Evolutionary conservation across 1,140 invertebrate genomes (phyloP), one percentile per base, ranked within the genome.

Genomic region (Bombus pascuorum): DNA sequence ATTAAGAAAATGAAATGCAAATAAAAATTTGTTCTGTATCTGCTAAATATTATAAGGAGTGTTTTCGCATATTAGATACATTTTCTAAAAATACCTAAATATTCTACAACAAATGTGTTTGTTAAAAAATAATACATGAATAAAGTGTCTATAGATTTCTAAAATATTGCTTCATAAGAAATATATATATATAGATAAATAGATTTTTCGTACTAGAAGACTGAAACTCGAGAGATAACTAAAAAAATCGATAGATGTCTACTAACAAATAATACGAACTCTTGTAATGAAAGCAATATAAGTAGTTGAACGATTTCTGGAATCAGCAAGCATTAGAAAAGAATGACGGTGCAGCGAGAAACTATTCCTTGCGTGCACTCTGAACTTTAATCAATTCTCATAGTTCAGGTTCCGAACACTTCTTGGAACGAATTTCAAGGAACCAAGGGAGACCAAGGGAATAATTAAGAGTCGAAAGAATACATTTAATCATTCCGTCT

Each of bases 351-450:
- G 39, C 39, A 70, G 32, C 65, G 74, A 39, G 66, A 47, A 79
- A 80, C 53, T 34, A 72, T 70, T 78, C 53, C 76, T 85, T 72
- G 83, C 76, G 68, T 85, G 83, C 68, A 12, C 76, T 76, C 32
- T 62, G 32, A 85, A 85, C 83, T 85, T 85, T 85, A 80, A 85
- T 85, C 76, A 80, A 85, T 85, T 85, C 68, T 80, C 83, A 85
- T 85, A 85, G 68, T 80, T 85, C 62, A n/a, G 32, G 76, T 80
- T 62, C n/a, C 22, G 42, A 5, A 25, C 39, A 39, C 37, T 80
- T 44, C 70, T 62, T 57, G 2, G 53, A 59, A 65, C 62, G 68
- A 77, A 59, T 70, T 83, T 78, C 62, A 57, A 37, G 6, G 15
- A 37, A n/a, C 47, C 47, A 53, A 53, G 47, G 47, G 18, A 53